Percentiles rank a stretch among this genome's conserved stretches.
Evolutionary conservation across 2,888 invertebrate species (phyloP).

Genomic region (Acronicta alni): DNA sequence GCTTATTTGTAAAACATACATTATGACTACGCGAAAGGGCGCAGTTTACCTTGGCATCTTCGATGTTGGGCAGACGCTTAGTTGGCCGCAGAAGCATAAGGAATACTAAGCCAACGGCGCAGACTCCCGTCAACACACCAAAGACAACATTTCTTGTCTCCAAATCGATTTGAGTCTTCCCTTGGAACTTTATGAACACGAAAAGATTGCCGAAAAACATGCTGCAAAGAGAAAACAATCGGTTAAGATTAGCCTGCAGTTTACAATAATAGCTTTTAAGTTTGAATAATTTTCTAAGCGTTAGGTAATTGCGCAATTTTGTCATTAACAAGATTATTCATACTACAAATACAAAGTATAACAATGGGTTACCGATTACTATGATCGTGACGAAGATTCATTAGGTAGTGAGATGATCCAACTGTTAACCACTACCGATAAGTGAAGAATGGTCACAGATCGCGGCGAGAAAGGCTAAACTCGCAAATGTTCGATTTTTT

Average conservation of each 20-base stretch:
- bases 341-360: too few species aligned
- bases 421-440: too few species aligned
- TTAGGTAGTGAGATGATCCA: too few species aligned
- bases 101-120: conserved; percentile 92
- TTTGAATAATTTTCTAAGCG: conserved; percentile 20
- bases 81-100: conserved; percentile 90
- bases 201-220: conserved; percentile 98
- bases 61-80: conserved; percentile 75
- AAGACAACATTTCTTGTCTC: conserved; percentile 94
- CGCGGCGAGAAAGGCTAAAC: too few species aligned
- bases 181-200: conserved; percentile 97
- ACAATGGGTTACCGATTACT: too few species aligned
- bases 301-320: conserved; percentile 44
- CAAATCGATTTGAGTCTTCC: conserved; percentile 92
- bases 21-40: conserved; percentile 27
- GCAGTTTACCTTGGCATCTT: conserved; percentile 80
- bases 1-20: conserved; percentile 24
- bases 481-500: too few species aligned
- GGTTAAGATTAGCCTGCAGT: conserved; percentile 29
- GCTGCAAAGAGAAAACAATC: conserved; percentile 88
- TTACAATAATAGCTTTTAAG: conserved; percentile 6
- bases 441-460: too few species aligned
- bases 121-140: conserved; percentile 93
- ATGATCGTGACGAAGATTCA: too few species aligned
- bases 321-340: conserved; percentile 23